These are phyloP conservation scores for Palythoa grandiflora DNA, from an alignment of 92 coral and sea anemone species.

Conservation along the genomic window DNA sequence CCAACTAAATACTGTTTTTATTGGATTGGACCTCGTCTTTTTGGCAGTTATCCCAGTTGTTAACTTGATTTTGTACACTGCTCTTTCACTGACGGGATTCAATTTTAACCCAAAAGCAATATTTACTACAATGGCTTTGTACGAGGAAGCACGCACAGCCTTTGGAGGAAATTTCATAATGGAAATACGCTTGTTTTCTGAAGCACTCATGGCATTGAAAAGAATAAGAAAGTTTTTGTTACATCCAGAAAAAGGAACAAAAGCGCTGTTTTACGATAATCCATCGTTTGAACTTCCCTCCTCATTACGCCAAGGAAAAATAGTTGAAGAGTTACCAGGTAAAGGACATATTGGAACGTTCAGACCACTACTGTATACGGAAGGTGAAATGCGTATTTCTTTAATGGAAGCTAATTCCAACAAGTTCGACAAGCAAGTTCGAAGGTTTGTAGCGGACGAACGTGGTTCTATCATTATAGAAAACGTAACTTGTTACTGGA, in stretches of 20 bases:
- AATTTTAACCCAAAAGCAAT: constrained; percentile 20
- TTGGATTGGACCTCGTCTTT: not conserved
- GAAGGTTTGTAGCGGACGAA: no score
- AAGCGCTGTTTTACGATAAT: not conserved
- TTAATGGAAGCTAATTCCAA: not conserved
- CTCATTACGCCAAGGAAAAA: not conserved
- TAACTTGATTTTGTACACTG: constrained; percentile 12
- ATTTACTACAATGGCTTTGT: constrained; percentile 17
- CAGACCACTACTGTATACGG: not conserved
- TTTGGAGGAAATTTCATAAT: not conserved
- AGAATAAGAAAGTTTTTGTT: constrained; percentile 10
- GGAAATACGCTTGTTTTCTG: not conserved
- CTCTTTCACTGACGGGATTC: not conserved
- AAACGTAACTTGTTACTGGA: constrained; percentile 19
- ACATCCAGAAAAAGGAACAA: constrained; percentile 16
- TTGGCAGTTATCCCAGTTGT: not conserved
- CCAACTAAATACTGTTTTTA: not conserved
- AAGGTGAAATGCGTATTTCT: not conserved
- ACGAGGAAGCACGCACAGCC: not conserved
- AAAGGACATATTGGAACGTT: constrained; percentile 15
- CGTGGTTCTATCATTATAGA: not conserved
- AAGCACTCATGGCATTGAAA: constrained; percentile 6
- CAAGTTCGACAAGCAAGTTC: not conserved
- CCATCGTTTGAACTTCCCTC: not conserved
- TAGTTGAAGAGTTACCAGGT: not conserved